These are phyloP conservation scores for Drosophila cardini DNA, from an alignment of 1,140 invertebrate species.

Conservation along the genomic window DNA sequence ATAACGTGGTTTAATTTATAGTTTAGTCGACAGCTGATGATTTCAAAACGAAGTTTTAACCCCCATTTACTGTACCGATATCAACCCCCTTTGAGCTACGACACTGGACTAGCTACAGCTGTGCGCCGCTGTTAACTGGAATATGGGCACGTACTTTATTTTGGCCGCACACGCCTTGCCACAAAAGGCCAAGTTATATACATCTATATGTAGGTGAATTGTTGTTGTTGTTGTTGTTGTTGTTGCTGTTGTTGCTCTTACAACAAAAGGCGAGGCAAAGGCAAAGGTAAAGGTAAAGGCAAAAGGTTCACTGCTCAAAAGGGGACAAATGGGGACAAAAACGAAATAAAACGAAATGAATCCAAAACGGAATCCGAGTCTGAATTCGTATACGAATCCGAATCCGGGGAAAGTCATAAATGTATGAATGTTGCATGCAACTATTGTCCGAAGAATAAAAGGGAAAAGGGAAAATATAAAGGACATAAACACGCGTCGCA, in stretches of 20 bases:
- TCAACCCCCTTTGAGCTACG: slow-evolving; percentile 36
- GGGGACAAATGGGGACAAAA: slow-evolving; percentile 1
- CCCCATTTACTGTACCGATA: background rate
- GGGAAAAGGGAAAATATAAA: too few relatives aligned
- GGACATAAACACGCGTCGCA: slow-evolving; percentile 37
- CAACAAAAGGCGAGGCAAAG: slow-evolving; percentile 61
- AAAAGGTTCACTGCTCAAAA: slow-evolving; percentile 21
- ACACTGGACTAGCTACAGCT: slow-evolving; percentile 59
- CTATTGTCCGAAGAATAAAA: background rate
- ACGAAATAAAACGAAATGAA: too few relatives aligned
- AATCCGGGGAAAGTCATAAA: slow-evolving; percentile 33
- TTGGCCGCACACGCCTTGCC: slow-evolving; percentile 70
- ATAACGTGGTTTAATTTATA: background rate
- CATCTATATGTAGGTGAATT: slow-evolving; percentile 37
- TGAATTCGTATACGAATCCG: background rate
- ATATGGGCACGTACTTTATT: slow-evolving; percentile 75
- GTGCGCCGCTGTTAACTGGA: slow-evolving; percentile 64
- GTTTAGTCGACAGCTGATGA: background rate
- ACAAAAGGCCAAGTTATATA: slow-evolving; percentile 68
- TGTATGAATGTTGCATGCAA: slow-evolving; percentile 22
- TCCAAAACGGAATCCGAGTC: background rate
- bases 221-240: slow-evolving; percentile 33
- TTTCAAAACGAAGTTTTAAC: background rate
- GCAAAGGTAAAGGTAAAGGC: slow-evolving; percentile 20
- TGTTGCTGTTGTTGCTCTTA: slow-evolving; percentile 2